Evolutionary conservation across 2,888 invertebrate genomes (phyloP).

Genomic region (Spodoptera exigua): DNA sequence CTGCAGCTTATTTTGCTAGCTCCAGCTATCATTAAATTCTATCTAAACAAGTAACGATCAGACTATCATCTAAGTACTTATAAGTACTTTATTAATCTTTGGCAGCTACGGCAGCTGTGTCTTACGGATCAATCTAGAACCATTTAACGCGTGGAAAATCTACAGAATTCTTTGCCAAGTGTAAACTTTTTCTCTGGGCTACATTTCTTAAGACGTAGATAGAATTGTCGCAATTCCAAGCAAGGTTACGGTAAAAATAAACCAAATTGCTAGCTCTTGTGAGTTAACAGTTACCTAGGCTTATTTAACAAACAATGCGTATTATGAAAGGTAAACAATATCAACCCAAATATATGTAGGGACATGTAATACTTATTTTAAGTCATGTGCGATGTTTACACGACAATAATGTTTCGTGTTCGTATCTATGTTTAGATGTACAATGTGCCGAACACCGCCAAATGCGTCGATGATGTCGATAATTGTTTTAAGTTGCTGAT

Average conservation of each 20-base stretch:
- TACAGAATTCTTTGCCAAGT: constrained; percentile 24
- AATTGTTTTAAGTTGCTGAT: neutral
- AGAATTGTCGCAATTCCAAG: constrained; percentile 24
- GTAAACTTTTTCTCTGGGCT: neutral
- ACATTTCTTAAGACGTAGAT: constrained; percentile 10
- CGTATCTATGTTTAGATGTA: constrained; percentile 20
- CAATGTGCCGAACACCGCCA: constrained; percentile 6
- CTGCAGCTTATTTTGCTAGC: neutral
- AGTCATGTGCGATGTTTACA: constrained; percentile 13
- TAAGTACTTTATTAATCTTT: neutral
- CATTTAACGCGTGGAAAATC: constrained; percentile 7
- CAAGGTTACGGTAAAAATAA: constrained; percentile 23
- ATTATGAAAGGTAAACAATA: constrained; percentile 14
- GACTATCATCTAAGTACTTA: neutral
- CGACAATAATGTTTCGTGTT: constrained; percentile 18
- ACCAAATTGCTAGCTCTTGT: constrained; percentile 4
- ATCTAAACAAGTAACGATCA: neutral
- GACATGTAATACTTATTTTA: constrained; percentile 29
- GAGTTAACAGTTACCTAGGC: neutral
- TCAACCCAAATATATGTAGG: constrained; percentile 1
- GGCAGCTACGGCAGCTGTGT: constrained; percentile 6
- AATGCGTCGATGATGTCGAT: constrained; percentile 10
- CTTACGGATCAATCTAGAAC: constrained; percentile 1
- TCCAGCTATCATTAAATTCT: neutral
- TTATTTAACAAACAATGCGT: constrained; percentile 15